These are phyloP conservation scores for Argynnis bischoffii DNA, from an alignment of 2,888 invertebrate species.

Conservation along the genomic window DNA sequence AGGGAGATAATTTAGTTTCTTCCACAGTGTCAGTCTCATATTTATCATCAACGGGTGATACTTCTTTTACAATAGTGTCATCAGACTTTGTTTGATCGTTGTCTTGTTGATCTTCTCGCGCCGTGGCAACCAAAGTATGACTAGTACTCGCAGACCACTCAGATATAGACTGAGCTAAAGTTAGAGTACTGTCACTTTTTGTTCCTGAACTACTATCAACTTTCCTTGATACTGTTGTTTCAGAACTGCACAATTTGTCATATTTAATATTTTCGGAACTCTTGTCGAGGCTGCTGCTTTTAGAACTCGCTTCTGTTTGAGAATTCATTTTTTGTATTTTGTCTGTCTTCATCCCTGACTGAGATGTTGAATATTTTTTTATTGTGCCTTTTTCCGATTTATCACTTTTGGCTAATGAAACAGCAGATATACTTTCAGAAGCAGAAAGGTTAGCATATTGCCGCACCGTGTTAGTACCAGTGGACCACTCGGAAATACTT, in stretches of 20 bases:
- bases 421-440: constrained; percentile 84
- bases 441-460: constrained; percentile 90
- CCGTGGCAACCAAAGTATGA: constrained; percentile 86
- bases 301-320: constrained; percentile 79
- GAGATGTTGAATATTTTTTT: constrained; percentile 83
- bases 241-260: constrained; percentile 84
- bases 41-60: constrained; percentile 51
- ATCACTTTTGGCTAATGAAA: constrained; percentile 84
- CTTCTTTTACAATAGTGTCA: constrained; percentile 74
- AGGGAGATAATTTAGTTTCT: constrained; percentile 51
- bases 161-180: constrained; percentile 89
- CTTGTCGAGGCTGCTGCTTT: constrained; percentile 83
- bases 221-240: constrained; percentile 78
- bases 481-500: constrained; percentile 94
- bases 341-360: constrained; percentile 77
- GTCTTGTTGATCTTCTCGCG: constrained; percentile 73
- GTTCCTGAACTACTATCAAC: constrained; percentile 86
- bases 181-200: constrained; percentile 90
- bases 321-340: constrained; percentile 71
- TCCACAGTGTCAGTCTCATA: constrained; percentile 51
- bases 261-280: constrained; percentile 80
- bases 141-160: constrained; percentile 93
- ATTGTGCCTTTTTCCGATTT: constrained; percentile 80
- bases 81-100: constrained; percentile 72
- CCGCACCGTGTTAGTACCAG: constrained; percentile 91